phyloP scores from a whole-genome alignment of 2,113 vertebrate genomes.

The Campylomormyrus tamandua region DNA sequence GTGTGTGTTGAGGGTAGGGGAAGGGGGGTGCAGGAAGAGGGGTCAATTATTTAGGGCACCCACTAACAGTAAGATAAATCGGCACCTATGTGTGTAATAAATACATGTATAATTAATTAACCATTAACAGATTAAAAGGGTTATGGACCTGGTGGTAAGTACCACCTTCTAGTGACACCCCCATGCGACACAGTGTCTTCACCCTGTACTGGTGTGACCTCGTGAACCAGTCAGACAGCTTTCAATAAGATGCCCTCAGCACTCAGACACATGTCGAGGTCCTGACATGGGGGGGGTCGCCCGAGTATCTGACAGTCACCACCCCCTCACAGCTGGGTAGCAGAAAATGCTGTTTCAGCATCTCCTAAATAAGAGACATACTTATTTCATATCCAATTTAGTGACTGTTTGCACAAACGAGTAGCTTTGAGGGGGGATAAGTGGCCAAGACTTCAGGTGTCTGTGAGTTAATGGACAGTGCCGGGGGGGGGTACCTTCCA shows the following conservation, averaged over 20 bases:
- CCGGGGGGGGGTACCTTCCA: background rate
- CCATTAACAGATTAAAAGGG: background rate
- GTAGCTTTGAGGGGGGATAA: too few relatives aligned
- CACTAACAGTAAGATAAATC: background rate
- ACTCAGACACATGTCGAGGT: background rate
- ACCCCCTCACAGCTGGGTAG: background rate
- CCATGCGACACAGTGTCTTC: background rate
- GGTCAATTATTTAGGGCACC: background rate
- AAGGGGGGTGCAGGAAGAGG: background rate
- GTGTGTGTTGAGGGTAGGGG: background rate
- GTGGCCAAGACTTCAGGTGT: background rate
- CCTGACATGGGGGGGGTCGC: too few relatives aligned
- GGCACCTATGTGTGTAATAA: background rate
- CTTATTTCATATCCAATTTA: background rate
- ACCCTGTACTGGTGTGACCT: background rate
- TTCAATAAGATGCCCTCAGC: background rate
- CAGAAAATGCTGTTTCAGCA: background rate
- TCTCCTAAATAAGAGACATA: background rate
- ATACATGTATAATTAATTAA: background rate
- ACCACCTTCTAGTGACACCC: background rate
- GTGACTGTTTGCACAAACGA: background rate
- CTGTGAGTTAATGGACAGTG: background rate
- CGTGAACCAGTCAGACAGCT: background rate
- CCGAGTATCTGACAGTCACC: too few relatives aligned
- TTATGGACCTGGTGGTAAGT: background rate